These are phyloP conservation scores for Trinorchestia longiramus DNA, from an alignment of 1,140 invertebrate species.

Conservation along the genomic window DNA sequence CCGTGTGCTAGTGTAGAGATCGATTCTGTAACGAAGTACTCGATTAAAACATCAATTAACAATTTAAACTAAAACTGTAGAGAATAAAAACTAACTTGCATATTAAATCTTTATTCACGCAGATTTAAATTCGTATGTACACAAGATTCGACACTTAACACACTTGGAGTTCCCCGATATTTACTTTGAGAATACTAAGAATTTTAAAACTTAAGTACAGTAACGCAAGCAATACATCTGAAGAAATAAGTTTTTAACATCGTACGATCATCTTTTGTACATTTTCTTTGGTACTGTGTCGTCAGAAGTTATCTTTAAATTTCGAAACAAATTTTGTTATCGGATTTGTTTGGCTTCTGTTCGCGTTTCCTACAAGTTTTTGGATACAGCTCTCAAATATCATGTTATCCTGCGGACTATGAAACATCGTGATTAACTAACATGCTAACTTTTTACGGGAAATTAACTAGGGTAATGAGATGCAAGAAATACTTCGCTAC, in stretches of 20 bases:
- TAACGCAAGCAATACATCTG: not conserved
- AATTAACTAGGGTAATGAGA: conserved; percentile 7
- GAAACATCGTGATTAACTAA: not conserved
- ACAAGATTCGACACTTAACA: not conserved
- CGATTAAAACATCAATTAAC: not conserved
- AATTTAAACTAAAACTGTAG: not conserved
- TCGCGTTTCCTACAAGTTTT: not conserved
- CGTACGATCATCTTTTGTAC: not conserved
- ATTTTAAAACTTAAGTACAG: not conserved
- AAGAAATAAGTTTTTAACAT: not conserved
- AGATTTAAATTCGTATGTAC: not conserved
- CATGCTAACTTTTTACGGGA: not conserved
- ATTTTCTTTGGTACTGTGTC: not conserved
- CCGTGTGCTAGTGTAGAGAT: no score
- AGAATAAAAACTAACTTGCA: not conserved
- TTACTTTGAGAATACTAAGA: not conserved
- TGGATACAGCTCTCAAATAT: not conserved
- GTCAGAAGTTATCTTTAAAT: not conserved
- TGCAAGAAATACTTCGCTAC: not conserved
- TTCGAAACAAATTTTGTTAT: not conserved
- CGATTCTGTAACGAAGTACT: no score
- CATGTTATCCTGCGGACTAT: not conserved
- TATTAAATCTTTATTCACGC: conserved; percentile 39
- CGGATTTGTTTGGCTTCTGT: not conserved
- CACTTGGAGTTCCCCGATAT: not conserved